Evolutionary conservation across 53 echinoderm and acorn worm species (phyloP), one percentile per base, ranked within the genome.

Genomic region (Patiria pectinifera): DNA sequence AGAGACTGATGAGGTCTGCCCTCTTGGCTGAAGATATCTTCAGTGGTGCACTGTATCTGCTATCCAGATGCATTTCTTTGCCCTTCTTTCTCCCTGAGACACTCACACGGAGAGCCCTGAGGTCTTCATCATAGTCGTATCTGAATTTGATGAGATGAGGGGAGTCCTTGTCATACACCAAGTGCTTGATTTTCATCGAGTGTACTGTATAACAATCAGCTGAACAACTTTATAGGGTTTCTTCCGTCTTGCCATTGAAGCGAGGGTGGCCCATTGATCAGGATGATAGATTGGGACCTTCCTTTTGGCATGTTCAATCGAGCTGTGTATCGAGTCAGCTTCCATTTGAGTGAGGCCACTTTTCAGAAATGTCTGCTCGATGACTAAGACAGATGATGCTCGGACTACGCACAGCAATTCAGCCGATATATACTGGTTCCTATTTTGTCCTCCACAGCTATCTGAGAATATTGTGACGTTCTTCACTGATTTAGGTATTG

Each of bases 301-400:
- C 78, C 76, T 75, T 22, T 76, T 49, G 19, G 76, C 62, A 13
- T 10, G 9, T 59, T 93, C 88, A n/a, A 89, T 93, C 4, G 89
- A 84, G 4, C 16, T 25, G 48, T 93, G 93, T 9, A 89, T 93
- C 0, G 62, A 60, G 24, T 93, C 93, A 19, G 75, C 89, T 62
- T 93, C 93, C 89, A 93, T 89, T 4, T 59, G 89, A 43, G 89
- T 89, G 23, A 84, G 89, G 2, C 89, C 84, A 19, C 58, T 60
- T 45, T 93, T 84, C 4, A 89, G n/a, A 15, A 89, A 93, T 82
- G 84, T 93, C 23, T 83, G 76, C 22, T 83, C 74, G 11, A 89
- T 83, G 13, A 76, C 77, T 48, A 71, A 2, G 47, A 93, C 60
- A 18, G 92, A 84, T 69, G 5, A 53, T 8, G 53, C 2, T 53